Evolutionary conservation across 2,113 vertebrate genomes (phyloP).

Genomic region (Corythaeola cristata): DNA sequence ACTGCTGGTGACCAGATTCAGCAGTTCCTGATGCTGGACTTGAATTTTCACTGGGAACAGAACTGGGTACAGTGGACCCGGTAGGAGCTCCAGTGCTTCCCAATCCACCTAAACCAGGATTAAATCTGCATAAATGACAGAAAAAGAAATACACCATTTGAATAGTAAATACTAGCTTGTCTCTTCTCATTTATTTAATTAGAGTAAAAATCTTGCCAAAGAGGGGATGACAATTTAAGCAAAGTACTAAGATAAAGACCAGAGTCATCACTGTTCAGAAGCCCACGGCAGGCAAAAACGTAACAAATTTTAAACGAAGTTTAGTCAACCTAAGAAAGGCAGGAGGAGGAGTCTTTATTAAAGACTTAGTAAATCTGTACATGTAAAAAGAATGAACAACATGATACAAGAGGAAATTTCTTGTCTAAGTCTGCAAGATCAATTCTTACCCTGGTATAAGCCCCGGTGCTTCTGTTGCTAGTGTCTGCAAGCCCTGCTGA

Average conservation of each 20-base stretch:
- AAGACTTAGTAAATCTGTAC: neutral
- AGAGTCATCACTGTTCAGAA: neutral
- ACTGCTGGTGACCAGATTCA: conserved; percentile 83
- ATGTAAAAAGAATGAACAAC: neutral
- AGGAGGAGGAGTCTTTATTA: neutral
- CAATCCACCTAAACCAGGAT: conserved; percentile 70
- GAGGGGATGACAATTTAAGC: neutral
- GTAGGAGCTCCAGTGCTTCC: conserved; percentile 65
- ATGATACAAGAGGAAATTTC: neutral
- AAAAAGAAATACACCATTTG: neutral
- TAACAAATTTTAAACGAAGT: neutral
- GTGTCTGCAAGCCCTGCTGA: conserved; percentile 89
- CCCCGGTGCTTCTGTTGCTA: conserved; percentile 85
- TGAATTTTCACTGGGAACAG: conserved; percentile 69
- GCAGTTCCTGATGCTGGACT: conserved; percentile 69
- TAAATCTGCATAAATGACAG: conserved; percentile 60
- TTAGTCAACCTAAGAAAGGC: neutral
- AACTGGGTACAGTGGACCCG: conserved; percentile 54
- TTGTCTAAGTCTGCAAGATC: neutral
- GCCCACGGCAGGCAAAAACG: rapidly evolving
- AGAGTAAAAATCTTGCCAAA: neutral
- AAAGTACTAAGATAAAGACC: neutral
- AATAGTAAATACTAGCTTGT: neutral
- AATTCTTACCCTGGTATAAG: conserved; percentile 84
- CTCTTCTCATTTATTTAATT: neutral